Percentiles rank a stretch among this genome's conserved stretches.
These are phyloP conservation scores for Propithecus perrieri DNA, from an alignment of 2,797 vertebrate species.

Conservation along the genomic window DNA sequence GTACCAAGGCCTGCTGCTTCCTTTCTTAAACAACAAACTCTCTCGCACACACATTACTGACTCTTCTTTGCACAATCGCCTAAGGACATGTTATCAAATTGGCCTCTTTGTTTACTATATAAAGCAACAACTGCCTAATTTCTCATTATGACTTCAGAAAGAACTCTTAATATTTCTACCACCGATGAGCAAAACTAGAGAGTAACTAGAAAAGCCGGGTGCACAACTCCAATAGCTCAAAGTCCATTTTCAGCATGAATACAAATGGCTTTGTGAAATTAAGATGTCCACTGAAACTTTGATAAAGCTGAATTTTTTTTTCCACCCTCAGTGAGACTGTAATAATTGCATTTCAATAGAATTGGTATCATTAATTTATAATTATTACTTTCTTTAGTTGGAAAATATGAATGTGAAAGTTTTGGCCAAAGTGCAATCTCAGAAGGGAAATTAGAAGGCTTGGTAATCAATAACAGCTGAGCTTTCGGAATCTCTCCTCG, in stretches of 20 bases:
- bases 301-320: conserved; percentile 43
- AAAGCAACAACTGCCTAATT: not conserved
- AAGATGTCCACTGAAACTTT: conserved; percentile 24
- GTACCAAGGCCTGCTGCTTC: not conserved
- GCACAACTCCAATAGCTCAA: not conserved
- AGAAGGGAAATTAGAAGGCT: conserved; percentile 89
- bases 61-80: not conserved
- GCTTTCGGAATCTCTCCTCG: conserved; percentile 80
- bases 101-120: not conserved
- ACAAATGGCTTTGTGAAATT: conserved; percentile 34
- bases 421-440: conserved; percentile 83
- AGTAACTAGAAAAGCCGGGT: not conserved
- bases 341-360: conserved; percentile 70
- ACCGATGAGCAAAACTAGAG: not conserved
- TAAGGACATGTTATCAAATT: not conserved
- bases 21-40: not conserved
- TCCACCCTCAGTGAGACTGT: not conserved
- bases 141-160: conserved; percentile 58
- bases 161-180: conserved; percentile 12
- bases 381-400: conserved; percentile 68
- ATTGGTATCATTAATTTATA: conserved; percentile 70
- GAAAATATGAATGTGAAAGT: conserved; percentile 71
- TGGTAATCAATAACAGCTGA: conserved; percentile 88
- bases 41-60: not conserved
- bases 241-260: not conserved